Evolutionary conservation across 2,888 invertebrate species (phyloP), one percentile per base, ranked within the genome.

Genomic region (Cyrtodaria siliqua): DNA sequence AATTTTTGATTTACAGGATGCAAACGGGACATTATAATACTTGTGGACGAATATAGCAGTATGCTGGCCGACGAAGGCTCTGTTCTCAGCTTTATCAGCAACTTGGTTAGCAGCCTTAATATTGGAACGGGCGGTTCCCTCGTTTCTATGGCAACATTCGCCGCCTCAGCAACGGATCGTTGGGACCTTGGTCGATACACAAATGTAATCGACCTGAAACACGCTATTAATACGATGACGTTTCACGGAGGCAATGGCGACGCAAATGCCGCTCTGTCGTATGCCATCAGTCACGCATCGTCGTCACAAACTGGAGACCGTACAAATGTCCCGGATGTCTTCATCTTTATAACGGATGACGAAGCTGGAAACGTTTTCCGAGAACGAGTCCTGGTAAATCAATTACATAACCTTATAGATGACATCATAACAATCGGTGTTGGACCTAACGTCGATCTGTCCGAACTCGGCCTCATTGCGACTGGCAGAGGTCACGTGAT

Each of bases 1-100:
- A n/a, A n/a, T n/a, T n/a, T n/a, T n/a, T n/a, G n/a, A n/a, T 56
- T 63, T 23, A n/a, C 44, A 66, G 67, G 53, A 1, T 68, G 68
- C 33, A 27, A 9, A 44, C 60, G 53, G 23, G 68, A 68, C 16
- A n/a, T 68, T 0, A 60, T 68, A 2, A 29, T 68, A 6, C 23
- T 68, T 6, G 53, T 68, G 16, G 68, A 68, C 33, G 68, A 68
- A 29, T 68, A 60, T 2, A 16, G 3, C n/a, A 38, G 50, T 16
- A 52, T 53, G 42, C 4, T 16, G n/a, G 16, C 1, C 12, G 0
- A 33, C 29, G 42, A 52, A n/a, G 9, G 14, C 2, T 42, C 6
- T 0, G 29, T 68, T 12, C 23, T 44, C 3, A 27, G 23, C 20
- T 60, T 68, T 26, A 42, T 68, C 3, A 18, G 27, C 0, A 12